Percentiles rank a stretch among this genome's conserved stretches.
Conservation (phyloP, 2,797 vertebrate genomes). For the Podarcis siculus region DNA sequence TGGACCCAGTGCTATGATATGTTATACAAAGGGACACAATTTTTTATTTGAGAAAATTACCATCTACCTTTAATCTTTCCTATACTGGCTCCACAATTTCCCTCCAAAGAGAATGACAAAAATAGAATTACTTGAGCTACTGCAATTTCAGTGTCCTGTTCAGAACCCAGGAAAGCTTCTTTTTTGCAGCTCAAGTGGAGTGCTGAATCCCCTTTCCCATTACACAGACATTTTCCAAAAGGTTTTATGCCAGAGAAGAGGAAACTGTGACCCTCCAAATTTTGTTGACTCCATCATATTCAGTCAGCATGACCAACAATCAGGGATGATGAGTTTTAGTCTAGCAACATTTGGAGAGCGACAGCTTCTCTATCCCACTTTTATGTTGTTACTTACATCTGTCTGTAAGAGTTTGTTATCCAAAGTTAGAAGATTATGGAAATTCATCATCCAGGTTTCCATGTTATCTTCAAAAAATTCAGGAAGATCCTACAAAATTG, state of each 20-base stretch:
- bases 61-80: not conserved
- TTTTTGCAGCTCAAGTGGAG: not conserved
- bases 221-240: not conserved
- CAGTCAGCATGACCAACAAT: too few species aligned
- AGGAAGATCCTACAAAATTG: conserved; percentile 89
- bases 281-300: not conserved
- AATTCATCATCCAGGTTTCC: conserved; percentile 99
- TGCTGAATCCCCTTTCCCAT: not conserved
- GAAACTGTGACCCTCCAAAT: not conserved
- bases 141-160: not conserved
- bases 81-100: not conserved
- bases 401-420: conserved; percentile 99
- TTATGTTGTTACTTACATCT: conserved; percentile 83
- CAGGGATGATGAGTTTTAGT: not conserved
- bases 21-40: not conserved
- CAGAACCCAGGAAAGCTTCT: not conserved
- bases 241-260: not conserved
- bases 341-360: not conserved
- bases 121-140: not conserved
- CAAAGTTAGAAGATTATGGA: conserved; percentile 93
- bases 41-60: not conserved
- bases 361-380: not conserved
- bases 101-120: not conserved
- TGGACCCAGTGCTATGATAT: not conserved
- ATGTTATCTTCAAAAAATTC: conserved; percentile 99